Conservation (phyloP, 2,888 invertebrate genomes). For the Eupithecia pulchellata region DNA sequence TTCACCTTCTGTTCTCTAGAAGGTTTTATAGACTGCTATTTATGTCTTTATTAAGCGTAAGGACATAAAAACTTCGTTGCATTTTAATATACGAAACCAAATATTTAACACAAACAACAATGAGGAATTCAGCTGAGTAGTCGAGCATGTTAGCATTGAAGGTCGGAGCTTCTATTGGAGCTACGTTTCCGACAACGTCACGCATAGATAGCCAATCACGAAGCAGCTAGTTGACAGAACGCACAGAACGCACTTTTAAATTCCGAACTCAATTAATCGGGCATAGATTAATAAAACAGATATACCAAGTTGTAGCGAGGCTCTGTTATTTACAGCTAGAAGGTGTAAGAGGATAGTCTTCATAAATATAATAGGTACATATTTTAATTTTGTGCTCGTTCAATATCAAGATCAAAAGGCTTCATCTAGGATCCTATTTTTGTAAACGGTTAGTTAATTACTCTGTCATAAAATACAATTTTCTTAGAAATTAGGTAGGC, state of each 20-base stretch:
- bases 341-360: constrained; percentile 19
- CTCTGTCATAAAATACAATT: constrained; percentile 36
- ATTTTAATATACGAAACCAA: constrained; percentile 13
- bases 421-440: constrained; percentile 31
- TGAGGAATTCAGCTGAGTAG: constrained; percentile 48
- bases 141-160: constrained; percentile 50
- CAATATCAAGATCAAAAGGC: constrained; percentile 39
- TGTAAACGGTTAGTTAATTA: constrained; percentile 29
- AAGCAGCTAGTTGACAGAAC: constrained; percentile 47
- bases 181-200: constrained; percentile 55
- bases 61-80: constrained; percentile 4
- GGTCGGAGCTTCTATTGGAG: constrained; percentile 55
- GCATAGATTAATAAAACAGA: constrained; percentile 42
- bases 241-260: constrained; percentile 51
- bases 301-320: constrained; percentile 29
- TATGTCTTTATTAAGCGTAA: constrained; percentile 1
- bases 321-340: constrained; percentile 26
- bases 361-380: constrained; percentile 23
- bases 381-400: constrained; percentile 34
- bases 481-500: background rate
- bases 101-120: constrained; percentile 13
- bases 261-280: constrained; percentile 48
- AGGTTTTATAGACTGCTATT: constrained; percentile 6
- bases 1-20: constrained; percentile 16
- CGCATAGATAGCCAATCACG: constrained; percentile 49